Percentiles rank a stretch among this genome's conserved stretches.
Evolutionary conservation across 2,888 invertebrate genomes (phyloP).

Genomic region (Pristionchus entomophagus): DNA sequence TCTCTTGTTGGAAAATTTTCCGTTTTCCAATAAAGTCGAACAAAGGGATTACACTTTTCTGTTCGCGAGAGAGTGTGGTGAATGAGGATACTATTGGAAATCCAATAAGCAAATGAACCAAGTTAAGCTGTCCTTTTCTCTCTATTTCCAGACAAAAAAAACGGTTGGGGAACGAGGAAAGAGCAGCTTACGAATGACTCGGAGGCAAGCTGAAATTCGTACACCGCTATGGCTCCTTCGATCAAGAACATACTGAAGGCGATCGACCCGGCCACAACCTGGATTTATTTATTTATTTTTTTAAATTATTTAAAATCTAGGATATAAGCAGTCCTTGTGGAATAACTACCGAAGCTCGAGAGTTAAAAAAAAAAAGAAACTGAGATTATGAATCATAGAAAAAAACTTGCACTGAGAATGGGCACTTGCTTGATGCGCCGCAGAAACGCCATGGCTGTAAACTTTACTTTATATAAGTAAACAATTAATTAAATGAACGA

Average conservation of each 20-base stretch:
- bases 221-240: neutral
- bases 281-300: neutral
- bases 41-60: too few species aligned
- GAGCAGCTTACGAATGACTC: slow-evolving; percentile 40
- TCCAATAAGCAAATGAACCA: too few species aligned
- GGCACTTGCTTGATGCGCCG: neutral
- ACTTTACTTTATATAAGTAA: neutral
- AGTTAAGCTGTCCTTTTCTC: too few species aligned
- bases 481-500: neutral
- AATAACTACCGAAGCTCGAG: too few species aligned
- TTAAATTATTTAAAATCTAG: neutral
- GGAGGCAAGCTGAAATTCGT: neutral
- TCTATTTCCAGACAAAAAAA: too few species aligned
- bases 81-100: too few species aligned
- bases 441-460: neutral
- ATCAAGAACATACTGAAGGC: slow-evolving; percentile 28
- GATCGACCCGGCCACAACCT: slow-evolving; percentile 27
- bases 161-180: too few species aligned
- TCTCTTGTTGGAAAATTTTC: too few species aligned
- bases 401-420: neutral
- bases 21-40: too few species aligned
- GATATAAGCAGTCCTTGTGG: too few species aligned
- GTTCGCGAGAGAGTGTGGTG: too few species aligned
- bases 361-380: neutral
- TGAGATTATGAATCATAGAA: too few species aligned